These are phyloP conservation scores for Luperina testacea DNA, from an alignment of 2,888 invertebrate species.

Conservation along the genomic window DNA sequence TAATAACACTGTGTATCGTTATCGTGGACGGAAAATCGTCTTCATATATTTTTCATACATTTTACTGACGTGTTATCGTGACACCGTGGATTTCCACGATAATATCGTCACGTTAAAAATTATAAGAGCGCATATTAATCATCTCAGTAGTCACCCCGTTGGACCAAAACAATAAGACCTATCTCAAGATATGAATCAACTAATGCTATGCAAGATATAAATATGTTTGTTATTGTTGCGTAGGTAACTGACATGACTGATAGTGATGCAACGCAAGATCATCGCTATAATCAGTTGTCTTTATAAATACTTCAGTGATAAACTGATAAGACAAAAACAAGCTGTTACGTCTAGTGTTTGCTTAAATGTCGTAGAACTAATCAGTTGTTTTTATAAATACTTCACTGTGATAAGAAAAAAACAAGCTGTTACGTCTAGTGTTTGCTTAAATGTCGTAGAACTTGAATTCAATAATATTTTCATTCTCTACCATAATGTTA, in stretches of 20 bases:
- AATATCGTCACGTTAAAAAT: neutral
- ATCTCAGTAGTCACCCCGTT: too few relatives aligned
- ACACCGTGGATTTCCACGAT: neutral
- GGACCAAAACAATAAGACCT: neutral
- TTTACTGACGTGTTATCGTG: neutral
- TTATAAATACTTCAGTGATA: neutral
- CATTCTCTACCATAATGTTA: conserved; percentile 1
- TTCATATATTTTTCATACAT: neutral
- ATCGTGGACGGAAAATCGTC: too few relatives aligned
- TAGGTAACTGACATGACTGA: conserved; percentile 3
- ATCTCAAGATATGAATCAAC: neutral
- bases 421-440: conserved; percentile 12
- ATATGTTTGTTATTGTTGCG: neutral
- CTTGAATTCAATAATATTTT: conserved; percentile 52
- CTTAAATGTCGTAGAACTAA: conserved; percentile 15
- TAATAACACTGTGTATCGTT: too few relatives aligned
- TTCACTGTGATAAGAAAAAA: conserved; percentile 21
- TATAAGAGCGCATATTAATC: neutral
- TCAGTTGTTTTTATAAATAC: conserved; percentile 22
- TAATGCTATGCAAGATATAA: too few relatives aligned
- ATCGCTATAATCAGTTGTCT: conserved; percentile 25
- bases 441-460: conserved; percentile 12
- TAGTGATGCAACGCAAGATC: conserved; percentile 43
- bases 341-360: conserved; percentile 3
- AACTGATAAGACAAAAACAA: conserved; percentile 30